Evolutionary conservation across 2,113 vertebrate species (phyloP).

Genomic region (Ellobius talpinus): DNA sequence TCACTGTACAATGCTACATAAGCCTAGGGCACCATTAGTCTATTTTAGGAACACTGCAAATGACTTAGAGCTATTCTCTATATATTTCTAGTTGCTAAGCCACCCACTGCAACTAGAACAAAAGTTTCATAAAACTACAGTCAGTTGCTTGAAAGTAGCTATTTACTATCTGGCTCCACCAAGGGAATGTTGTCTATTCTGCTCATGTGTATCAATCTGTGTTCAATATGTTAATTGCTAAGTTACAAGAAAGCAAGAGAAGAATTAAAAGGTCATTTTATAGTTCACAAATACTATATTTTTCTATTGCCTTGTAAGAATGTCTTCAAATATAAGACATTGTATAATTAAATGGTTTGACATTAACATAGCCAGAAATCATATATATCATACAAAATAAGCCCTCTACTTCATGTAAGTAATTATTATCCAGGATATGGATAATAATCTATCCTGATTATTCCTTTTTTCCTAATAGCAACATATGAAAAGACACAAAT

Average conservation of each 20-base stretch:
- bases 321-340: conserved; percentile 30
- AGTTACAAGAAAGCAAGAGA: neutral
- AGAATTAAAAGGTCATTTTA: neutral
- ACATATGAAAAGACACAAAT: neutral
- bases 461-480: neutral
- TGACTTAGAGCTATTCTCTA: neutral
- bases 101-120: neutral
- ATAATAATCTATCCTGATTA: neutral
- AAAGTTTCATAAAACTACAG: neutral
- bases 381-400: conserved; percentile 5
- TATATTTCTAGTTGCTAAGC: neutral
- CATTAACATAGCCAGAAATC: neutral
- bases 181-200: neutral
- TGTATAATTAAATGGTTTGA: conserved; percentile 1
- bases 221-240: neutral
- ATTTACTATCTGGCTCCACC: neutral
- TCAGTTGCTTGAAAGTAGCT: neutral
- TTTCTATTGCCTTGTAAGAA: conserved; percentile 13
- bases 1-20: neutral
- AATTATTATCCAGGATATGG: neutral
- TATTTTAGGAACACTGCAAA: neutral
- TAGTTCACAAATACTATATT: neutral
- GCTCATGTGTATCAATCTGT: neutral
- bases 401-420: neutral
- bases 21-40: neutral